Percentiles rank a stretch among this genome's conserved stretches.
phyloP scores from a whole-genome alignment of 64 coral and sea anemone genomes.

The Montipora sp. region DNA sequence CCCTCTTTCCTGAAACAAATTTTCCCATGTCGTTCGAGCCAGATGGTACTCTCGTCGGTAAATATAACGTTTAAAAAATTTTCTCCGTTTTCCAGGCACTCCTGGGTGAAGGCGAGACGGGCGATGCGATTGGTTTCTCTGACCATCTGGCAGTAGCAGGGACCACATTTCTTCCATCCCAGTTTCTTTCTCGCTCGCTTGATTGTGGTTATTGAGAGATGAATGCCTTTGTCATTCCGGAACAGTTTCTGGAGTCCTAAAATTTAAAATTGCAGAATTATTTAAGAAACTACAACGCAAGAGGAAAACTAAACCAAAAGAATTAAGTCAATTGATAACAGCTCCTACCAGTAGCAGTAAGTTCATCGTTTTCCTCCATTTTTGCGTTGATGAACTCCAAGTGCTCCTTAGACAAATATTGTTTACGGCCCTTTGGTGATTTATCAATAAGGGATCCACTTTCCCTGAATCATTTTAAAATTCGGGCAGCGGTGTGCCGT shows the following conservation, averaged over 20 bases:
- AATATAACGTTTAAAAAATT: constrained; percentile 43
- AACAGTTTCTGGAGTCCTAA: not conserved
- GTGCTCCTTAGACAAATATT: not conserved
- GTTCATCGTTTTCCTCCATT: constrained; percentile 45
- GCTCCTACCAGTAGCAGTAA: not conserved
- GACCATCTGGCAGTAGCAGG: constrained; percentile 58
- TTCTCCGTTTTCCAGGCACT: not conserved
- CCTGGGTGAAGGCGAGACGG: constrained; percentile 26
- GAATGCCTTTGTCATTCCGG: not conserved
- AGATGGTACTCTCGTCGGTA: constrained; percentile 58
- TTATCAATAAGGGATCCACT: not conserved
- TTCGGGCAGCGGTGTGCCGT: not conserved
- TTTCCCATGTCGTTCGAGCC: constrained; percentile 52
- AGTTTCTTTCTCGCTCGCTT: constrained; percentile 20
- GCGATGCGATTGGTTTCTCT: constrained; percentile 35
- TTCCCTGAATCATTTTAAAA: constrained; percentile 6
- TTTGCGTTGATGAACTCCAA: constrained; percentile 20
- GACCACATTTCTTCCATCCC: constrained; percentile 35
- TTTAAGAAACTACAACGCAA: no score
- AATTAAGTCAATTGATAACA: not conserved
- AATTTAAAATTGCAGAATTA: no score
- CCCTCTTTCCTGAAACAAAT: constrained; percentile 53
- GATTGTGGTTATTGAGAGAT: not conserved
- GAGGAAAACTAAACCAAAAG: no score
- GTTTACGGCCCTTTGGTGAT: not conserved